Evolutionary conservation across 53 echinoderm and acorn worm species (phyloP), one percentile per base, ranked within the genome.

Genomic region (Holothuria scabra): DNA sequence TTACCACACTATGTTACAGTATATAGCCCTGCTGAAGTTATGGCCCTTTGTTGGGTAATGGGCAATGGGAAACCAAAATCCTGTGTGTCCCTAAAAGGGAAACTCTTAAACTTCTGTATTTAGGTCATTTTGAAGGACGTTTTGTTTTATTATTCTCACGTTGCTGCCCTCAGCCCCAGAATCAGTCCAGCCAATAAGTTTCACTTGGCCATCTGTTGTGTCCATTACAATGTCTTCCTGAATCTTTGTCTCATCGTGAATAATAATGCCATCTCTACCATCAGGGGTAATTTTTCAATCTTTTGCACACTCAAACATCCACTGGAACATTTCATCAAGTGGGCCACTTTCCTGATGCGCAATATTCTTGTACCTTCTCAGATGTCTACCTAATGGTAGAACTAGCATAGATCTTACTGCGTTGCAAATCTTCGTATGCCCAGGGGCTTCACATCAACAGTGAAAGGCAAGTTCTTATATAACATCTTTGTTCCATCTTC

Each of bases 311-410:
- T 64, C 0, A 64, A 1, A 64, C 65, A 64, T 64, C 65, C 65
- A n/a, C 1, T 5, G 5, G 4, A 64, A 64, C 12, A 64, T 13
- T 2, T 64, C 65, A 24, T 31, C 31, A 0, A 18, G 26, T 6
- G 26, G 44, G 4, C 52, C 55, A 29, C 21, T 52, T 22, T 46
- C 28, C 56, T 52, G 52, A 12, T 49, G 19, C 1, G 56, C 52
- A 22, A 78, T 29, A 14, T 78, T 78, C 56, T 78, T 78, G 55
- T 78, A 78, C 12, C n/a, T 12, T 14, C 28, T 44, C 1, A 78
- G 79, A 22, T 46, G 79, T 12, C 79, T 78, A 56, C 46, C 28
- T 8, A 58, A 78, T 56, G 79, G 79, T 49, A 78, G 22, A n/a
- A 78, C 7, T 46, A 78, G 28, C 26, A 46, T n/a, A n/a, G n/a